Conservation (phyloP, 2,888 invertebrate genomes). For the Pachliopta kotzebuea region DNA sequence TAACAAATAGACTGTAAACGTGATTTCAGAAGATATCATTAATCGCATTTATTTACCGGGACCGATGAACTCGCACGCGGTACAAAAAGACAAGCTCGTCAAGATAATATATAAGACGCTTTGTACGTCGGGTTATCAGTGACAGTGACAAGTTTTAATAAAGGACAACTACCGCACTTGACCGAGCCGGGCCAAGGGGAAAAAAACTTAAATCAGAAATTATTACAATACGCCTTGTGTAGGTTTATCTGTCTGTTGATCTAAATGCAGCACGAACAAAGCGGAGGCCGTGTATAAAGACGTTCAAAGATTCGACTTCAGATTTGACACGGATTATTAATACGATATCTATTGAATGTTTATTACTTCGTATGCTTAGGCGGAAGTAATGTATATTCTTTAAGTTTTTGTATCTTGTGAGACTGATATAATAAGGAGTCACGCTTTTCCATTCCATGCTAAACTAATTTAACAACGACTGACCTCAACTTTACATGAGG, state of each 20-base stretch:
- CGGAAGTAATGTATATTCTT: background rate
- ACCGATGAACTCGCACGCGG: constrained; percentile 23
- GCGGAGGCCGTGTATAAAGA: constrained; percentile 51
- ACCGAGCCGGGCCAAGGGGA: constrained; percentile 38
- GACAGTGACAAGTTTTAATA: constrained; percentile 76
- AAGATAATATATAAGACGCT: constrained; percentile 51
- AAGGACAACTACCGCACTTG: constrained; percentile 67
- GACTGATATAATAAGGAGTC: background rate
- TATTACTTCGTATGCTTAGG: background rate
- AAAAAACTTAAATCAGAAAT: constrained; percentile 59
- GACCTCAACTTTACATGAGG: too few relatives aligned
- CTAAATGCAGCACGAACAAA: constrained; percentile 63
- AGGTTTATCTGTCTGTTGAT: constrained; percentile 61
- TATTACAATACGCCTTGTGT: constrained; percentile 63
- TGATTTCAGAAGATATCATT: constrained; percentile 13
- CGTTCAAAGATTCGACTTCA: constrained; percentile 50
- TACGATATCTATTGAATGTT: constrained; percentile 5
- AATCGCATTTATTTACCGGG: constrained; percentile 22
- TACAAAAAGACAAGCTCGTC: constrained; percentile 59
- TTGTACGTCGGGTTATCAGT: constrained; percentile 56
- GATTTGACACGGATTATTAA: constrained; percentile 35
- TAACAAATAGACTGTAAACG: background rate
- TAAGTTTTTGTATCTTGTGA: background rate
- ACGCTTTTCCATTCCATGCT: background rate
- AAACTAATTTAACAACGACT: background rate